Evolutionary conservation across 1,140 invertebrate species (phyloP), one percentile per base, ranked within the genome.

Genomic region (Bombus haemorrhoidalis): DNA sequence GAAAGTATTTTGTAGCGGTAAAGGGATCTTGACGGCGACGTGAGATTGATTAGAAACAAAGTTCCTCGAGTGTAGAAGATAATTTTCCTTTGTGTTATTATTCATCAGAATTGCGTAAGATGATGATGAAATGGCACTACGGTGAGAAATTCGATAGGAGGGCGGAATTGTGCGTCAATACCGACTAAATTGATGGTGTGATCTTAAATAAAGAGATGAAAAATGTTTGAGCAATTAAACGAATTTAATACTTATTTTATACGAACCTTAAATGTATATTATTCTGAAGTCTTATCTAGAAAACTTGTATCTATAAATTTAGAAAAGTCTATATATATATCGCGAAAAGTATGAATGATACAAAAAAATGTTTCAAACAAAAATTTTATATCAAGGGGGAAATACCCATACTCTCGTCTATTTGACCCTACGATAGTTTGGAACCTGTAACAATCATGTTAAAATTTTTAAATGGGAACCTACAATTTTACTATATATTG

Each of bases 21-120:
- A 57, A 75, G 32, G 53, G 73, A 75, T 53, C 22, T 75, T 53
- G 43, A 4, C 32, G 2, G n/a, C 41, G 41, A 15, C 10, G 9
- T 9, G 12, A 47, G 41, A 75, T 78, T 64, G 39, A 78, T 41
- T 78, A 64, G 39, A 43, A 78, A 64, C 53, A 37, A 75, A 53
- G 32, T 75, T 57, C 18, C 22, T 28, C 10, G 9, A 34, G 69
- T 39, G 37, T 71, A 13, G 34, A 71, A 39, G 69, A 71, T 71
- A 37, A 71, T 71, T 73, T n/a, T 25, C 71, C 39, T 73, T 39
- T 73, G 22, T 73, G 13, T 73, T 73, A 41, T 71, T 73, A 73
- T 73, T 73, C 71, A 73, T 41, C 10, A n/a, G 28, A 22, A 37
- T 25, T 39, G 22, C 39, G 22, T 28, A 28, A 13, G 9, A 5